Conservation (phyloP, 1,140 invertebrate species). For the Drosophila sturtevanti region DNA sequence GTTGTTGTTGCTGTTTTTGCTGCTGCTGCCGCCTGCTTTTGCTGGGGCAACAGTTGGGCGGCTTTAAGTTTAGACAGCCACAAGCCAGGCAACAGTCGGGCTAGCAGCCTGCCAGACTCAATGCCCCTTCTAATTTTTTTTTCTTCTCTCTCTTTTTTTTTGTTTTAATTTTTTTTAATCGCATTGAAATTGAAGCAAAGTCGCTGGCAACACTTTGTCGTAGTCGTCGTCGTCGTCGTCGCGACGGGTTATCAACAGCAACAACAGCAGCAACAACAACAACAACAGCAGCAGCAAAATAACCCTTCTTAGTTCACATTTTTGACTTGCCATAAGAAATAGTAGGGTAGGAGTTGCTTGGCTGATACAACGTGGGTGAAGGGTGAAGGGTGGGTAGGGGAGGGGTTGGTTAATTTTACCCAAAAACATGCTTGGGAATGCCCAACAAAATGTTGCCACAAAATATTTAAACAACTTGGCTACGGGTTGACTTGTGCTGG, state of each 20-base stretch:
- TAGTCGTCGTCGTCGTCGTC: conserved; percentile 15
- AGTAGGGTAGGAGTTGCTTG: too few relatives aligned
- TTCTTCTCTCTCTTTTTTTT: neutral
- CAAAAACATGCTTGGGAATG: conserved; percentile 11
- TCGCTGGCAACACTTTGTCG: conserved; percentile 35
- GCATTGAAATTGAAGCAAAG: conserved; percentile 50
- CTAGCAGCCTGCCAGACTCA: conserved; percentile 9
- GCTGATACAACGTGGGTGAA: too few relatives aligned
- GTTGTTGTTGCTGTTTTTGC: neutral
- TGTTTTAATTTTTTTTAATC: conserved; percentile 30
- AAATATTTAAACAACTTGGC: conserved; percentile 39
- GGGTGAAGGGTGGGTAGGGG: conserved; percentile 12
- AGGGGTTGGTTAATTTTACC: conserved; percentile 31
- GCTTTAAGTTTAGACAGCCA: conserved; percentile 55
- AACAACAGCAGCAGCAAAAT: conserved; percentile 7
- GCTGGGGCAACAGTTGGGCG: conserved; percentile 70
- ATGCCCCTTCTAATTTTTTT: neutral
- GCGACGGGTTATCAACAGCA: conserved; percentile 14
- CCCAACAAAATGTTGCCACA: conserved; percentile 46
- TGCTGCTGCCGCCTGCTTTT: neutral
- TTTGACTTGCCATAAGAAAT: neutral
- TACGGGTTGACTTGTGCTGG: neutral
- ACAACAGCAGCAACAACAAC: too few relatives aligned
- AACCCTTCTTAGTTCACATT: conserved; percentile 32
- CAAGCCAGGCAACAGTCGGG: conserved; percentile 12